phyloP scores from a whole-genome alignment of 2,113 vertebrate species.

The Sturnira hondurensis region DNA sequence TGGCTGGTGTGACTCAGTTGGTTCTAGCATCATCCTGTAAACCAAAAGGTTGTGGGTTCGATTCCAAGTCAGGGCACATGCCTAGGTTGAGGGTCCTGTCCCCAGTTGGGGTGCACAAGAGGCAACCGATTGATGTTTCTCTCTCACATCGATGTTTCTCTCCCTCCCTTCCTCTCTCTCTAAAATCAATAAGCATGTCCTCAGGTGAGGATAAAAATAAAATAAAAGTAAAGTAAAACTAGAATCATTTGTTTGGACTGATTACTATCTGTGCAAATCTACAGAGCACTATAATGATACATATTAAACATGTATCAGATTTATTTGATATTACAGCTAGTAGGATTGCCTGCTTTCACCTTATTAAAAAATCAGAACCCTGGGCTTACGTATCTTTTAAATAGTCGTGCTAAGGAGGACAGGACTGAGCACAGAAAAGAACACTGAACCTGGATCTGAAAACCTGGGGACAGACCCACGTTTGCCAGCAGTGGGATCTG shows the following conservation, averaged over 20 bases:
- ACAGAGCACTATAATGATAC: not conserved
- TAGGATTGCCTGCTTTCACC: not conserved
- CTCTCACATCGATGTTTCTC: too few relatives aligned
- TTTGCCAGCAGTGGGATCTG: not conserved
- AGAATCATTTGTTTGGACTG: not conserved
- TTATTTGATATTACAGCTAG: not conserved
- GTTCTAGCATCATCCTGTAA: too few relatives aligned
- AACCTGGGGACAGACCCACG: not conserved
- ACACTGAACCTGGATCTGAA: not conserved
- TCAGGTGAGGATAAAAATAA: too few relatives aligned
- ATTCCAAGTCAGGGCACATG: too few relatives aligned
- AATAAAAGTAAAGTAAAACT: not conserved
- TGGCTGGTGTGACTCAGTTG: too few relatives aligned
- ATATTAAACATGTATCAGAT: not conserved
- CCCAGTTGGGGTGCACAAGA: too few relatives aligned
- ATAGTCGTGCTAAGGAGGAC: not conserved
- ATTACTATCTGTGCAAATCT: not conserved
- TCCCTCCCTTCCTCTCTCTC: too few relatives aligned
- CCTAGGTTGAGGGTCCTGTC: too few relatives aligned
- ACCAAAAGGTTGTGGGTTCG: too few relatives aligned
- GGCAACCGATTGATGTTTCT: too few relatives aligned
- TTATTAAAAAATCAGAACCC: not conserved
- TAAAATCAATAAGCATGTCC: too few relatives aligned
- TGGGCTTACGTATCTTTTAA: not conserved
- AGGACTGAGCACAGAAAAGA: not conserved